Evolutionary conservation across 1,140 invertebrate genomes (phyloP).

Genomic region (Neodiprion pinetum): DNA sequence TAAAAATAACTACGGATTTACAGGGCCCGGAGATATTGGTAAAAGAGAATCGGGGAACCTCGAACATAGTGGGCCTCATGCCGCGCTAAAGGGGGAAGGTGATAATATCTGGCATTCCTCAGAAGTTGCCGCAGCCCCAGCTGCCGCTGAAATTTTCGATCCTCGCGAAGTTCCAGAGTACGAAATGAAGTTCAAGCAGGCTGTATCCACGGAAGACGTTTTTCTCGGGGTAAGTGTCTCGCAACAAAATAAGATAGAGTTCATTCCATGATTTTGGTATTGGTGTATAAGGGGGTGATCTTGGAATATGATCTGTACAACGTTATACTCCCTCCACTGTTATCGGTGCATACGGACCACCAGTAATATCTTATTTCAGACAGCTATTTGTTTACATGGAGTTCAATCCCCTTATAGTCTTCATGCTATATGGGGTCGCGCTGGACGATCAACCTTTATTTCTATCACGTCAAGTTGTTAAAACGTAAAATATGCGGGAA

Average conservation of each 20-base stretch:
- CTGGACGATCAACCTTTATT: no score
- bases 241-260: not conserved
- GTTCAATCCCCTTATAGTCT: no score
- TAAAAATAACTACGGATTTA: not conserved
- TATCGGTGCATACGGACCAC: no score
- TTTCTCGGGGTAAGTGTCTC: conserved; percentile 73
- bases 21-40: conserved; percentile 53
- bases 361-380: no score
- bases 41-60: conserved; percentile 25
- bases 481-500: no score
- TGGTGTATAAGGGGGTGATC: not conserved
- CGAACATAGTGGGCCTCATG: conserved; percentile 35
- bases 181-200: conserved; percentile 84
- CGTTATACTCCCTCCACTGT: no score
- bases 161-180: conserved; percentile 77
- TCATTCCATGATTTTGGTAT: no score
- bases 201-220: conserved; percentile 84
- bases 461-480: no score
- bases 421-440: no score
- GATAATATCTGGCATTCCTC: conserved; percentile 67
- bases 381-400: no score
- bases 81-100: conserved; percentile 33
- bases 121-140: conserved; percentile 52
- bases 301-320: not conserved
- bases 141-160: conserved; percentile 65